These are phyloP conservation scores for Coregonus suidteri DNA, from an alignment of 2,797 vertebrate genomes.

Conservation along the genomic window DNA sequence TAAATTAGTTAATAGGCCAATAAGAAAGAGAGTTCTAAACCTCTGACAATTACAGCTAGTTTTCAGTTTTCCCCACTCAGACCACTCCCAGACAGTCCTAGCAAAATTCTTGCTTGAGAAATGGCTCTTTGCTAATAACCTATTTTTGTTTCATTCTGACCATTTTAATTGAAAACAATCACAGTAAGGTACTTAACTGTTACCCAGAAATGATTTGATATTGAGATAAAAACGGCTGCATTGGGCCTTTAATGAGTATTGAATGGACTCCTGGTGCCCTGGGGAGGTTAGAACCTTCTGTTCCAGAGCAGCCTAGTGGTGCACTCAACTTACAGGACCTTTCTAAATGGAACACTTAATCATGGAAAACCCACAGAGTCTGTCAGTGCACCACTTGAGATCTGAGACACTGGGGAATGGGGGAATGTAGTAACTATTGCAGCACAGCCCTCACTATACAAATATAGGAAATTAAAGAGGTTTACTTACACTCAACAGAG, in stretches of 20 bases:
- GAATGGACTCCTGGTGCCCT: not conserved
- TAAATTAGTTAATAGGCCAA: too few relatives aligned
- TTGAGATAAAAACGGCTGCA: not conserved
- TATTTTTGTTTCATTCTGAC: too few relatives aligned
- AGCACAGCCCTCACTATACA: not conserved
- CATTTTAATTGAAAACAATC: too few relatives aligned
- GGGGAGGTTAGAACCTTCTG: too few relatives aligned
- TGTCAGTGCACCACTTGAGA: not conserved
- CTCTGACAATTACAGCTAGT: too few relatives aligned
- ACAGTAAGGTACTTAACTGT: too few relatives aligned
- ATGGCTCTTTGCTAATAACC: too few relatives aligned
- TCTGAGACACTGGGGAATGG: not conserved
- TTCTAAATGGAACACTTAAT: not conserved
- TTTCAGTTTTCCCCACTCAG: too few relatives aligned
- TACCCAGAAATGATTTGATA: too few relatives aligned
- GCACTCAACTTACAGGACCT: not conserved
- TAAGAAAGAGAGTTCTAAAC: too few relatives aligned
- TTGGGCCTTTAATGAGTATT: not conserved
- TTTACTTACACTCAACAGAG: not conserved
- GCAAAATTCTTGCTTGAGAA: too few relatives aligned
- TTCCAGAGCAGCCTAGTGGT: not conserved
- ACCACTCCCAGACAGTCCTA: too few relatives aligned
- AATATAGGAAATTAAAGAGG: not conserved
- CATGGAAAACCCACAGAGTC: not conserved
- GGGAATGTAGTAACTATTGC: not conserved